phyloP scores from a whole-genome alignment of 2,888 invertebrate species.

The Phengaris alcon region DNA sequence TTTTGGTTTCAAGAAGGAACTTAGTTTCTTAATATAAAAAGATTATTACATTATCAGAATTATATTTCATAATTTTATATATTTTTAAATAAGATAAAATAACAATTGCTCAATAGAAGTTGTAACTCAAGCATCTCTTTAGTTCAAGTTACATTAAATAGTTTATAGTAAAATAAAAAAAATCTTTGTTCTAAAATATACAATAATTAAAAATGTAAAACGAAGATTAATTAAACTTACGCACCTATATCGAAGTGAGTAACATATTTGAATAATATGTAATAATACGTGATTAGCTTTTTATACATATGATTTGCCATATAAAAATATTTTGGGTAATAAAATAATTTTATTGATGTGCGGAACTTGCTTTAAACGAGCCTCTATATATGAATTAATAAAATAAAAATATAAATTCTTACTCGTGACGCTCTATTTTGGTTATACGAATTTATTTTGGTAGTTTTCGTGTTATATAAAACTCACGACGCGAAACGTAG shows the following conservation, averaged over 20 bases:
- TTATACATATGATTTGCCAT: not conserved
- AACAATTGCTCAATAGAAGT: not conserved
- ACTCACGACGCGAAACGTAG: no score
- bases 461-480: no score
- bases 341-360: constrained; percentile 2
- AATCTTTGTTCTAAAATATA: not conserved
- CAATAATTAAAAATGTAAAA: constrained; percentile 6
- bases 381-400: not conserved
- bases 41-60: not conserved
- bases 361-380: not conserved
- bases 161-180: no score
- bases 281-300: not conserved
- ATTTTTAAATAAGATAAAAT: not conserved
- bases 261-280: not conserved
- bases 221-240: not conserved
- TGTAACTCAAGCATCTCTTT: no score
- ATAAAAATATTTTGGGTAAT: constrained; percentile 17
- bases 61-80: constrained; percentile 32
- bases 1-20: constrained; percentile 26
- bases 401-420: not conserved
- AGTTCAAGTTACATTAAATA: no score
- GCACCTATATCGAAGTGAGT: not conserved
- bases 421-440: not conserved
- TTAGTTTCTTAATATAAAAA: not conserved
- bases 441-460: not conserved